Base-by-base conservation (phyloP, 2,113 vertebrate genomes). In the Polypterus bichir region DNA sequence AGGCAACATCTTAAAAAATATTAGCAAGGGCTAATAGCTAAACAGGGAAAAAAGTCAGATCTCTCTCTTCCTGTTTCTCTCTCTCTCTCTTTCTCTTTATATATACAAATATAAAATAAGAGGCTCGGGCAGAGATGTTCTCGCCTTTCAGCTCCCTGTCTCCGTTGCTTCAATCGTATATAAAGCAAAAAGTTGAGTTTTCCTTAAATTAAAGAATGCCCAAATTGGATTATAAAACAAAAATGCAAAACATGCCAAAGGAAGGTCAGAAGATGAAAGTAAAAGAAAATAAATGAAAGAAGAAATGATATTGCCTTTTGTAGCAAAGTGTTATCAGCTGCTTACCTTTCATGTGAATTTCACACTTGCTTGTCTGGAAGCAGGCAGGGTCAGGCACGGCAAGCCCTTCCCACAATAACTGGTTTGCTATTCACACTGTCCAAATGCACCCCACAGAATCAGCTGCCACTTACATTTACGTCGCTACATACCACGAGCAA, bases 331-430 rank as follows among this genome's bases (percentile, higher is more conserved):
- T 80, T 59, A 85, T 87, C 80, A 81, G 81, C 79, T 86, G 80
- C 81, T 85, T 70, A 82, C 77, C 79, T 79, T 79, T 88, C 86
- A 87, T 76, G 60, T 73, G 73, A 75, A 88, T 88, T 88, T 87
- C 86, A 88, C 84, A 85, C 81, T 82, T 57, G 68, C 77, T 64
- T 64, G 81, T 86, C 84, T 72, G 55, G 60, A 65, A 68, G 75
- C 49, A 66, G 76, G 66, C 71, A 58, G 81, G 85, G 85, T 87
- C 85, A 86, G 67, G 71, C 66, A 64, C 70, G 63, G 76, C 71
- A 74, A 57, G 80, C 69, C 75, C 77, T 71, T 68, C 69, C 71
- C 80, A 87, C 84, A 88, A 84, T 81, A 77, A 77, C 72, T 69
- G 68, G 66, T 83, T 79, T 70, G 80, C 74, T 76, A 72, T 73